Base-by-base conservation (phyloP, 2,797 vertebrate genomes). In the Arvicola amphibius region DNA sequence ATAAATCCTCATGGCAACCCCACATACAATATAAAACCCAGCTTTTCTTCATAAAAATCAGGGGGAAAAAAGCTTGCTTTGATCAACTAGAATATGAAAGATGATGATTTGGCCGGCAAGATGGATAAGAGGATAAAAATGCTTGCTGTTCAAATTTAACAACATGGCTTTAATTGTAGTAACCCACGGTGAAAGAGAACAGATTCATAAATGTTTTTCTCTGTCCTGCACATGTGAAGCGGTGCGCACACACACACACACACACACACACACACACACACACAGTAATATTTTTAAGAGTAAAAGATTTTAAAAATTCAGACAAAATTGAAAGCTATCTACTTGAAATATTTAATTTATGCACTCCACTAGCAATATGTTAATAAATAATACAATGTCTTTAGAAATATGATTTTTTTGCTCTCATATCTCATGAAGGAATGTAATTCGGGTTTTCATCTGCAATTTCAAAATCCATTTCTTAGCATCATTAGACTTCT, bases 381-480 rank as follows among this genome's bases (percentile, higher is more conserved):
- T 90, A 71, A 48, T 5, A 79, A 84, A 69, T 84, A 29, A 56
- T 34, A 48, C 56, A 59, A 85, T 88, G 37, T 37, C 59, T 46
- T 77, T 77, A 84, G 25, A 91, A 90, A 61, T 53, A 29, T 14
- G 2, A 78, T 40, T 77, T 78, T 59, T 67, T 53, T 86, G 59
- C 29, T 92, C 14, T 61, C 12, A 40, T 69, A 67, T 81, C 85
- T 95, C 6, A 81, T 74, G 65, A 92, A 97, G 56, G 17, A 56
- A 69, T 67, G 76, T 95, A 53, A 65, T 65, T 21, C 5, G 48
- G 61, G 46, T n/a, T 29, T 74, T 94, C 40, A 78, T 37, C 25
- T 87, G 27, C 14, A 79, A 67, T 90, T 94, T 94, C 76, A 94
- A 90, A 92, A 88, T 53, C 69, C 67, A 59, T 90, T 90, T 73